phyloP scores from a whole-genome alignment of 2,888 invertebrate species.

The Nysson spinosus region DNA sequence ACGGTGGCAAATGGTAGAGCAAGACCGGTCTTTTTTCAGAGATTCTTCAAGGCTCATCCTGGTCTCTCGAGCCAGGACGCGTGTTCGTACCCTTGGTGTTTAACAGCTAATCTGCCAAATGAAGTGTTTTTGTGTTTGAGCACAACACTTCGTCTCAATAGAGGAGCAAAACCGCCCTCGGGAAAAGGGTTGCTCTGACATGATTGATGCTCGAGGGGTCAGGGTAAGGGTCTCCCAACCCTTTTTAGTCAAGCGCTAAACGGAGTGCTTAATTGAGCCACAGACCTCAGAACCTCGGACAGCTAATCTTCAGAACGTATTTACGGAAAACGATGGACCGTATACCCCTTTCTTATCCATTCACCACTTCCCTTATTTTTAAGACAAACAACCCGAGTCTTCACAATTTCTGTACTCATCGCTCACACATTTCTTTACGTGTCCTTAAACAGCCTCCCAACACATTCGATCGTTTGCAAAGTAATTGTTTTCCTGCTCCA shows the following conservation, averaged over 20 bases:
- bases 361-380: conserved; percentile 6
- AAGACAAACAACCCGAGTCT: too few species aligned
- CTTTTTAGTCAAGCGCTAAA: conserved; percentile 74
- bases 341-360: conserved; percentile 13
- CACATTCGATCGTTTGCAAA: too few species aligned
- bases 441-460: too few species aligned
- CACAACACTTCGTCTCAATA: conserved; percentile 77
- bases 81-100: conserved; percentile 69
- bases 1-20: conserved; percentile 9
- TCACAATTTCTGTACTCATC: too few species aligned
- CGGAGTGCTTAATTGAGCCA: conserved; percentile 76
- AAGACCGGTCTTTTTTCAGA: conserved; percentile 40
- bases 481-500: too few species aligned
- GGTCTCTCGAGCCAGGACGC: conserved; percentile 24
- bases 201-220: conserved; percentile 76
- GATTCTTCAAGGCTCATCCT: conserved; percentile 22
- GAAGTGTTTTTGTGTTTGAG: conserved; percentile 78
- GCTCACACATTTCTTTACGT: too few species aligned
- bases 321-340: conserved; percentile 52
- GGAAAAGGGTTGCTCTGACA: conserved; percentile 76
- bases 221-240: conserved; percentile 64
- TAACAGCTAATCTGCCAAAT: conserved; percentile 78
- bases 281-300: conserved; percentile 74
- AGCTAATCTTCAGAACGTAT: conserved; percentile 72
- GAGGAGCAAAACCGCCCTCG: conserved; percentile 74